These are phyloP conservation scores for Nothocercus julius DNA, from an alignment of 2,113 vertebrate genomes.

Conservation along the genomic window DNA sequence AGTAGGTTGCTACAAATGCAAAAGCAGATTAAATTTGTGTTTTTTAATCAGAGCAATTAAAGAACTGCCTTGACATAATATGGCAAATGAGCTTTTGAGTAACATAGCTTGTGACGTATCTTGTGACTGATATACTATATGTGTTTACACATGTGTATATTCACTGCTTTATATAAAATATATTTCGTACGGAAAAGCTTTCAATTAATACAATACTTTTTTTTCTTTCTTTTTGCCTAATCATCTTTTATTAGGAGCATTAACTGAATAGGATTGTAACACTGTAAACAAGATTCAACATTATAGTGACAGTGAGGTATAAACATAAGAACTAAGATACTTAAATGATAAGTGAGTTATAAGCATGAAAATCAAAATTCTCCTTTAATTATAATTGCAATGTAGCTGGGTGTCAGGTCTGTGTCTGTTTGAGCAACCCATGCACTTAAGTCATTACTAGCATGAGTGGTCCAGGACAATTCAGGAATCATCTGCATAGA, in stretches of 20 bases:
- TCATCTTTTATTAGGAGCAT: not conserved
- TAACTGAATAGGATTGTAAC: not conserved
- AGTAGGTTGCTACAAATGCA: not conserved
- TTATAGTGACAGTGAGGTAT: not conserved
- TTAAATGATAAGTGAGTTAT: not conserved
- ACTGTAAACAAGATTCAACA: not conserved
- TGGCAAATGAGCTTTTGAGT: not conserved
- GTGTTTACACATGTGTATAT: not conserved
- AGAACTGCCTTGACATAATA: not conserved
- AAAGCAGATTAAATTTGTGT: not conserved
- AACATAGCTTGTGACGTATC: not conserved
- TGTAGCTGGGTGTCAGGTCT: not conserved
- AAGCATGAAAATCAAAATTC: not conserved
- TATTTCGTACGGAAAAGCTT: not conserved
- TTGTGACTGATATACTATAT: not conserved
- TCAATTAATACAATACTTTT: not conserved
- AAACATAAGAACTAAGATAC: not conserved
- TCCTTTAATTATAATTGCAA: not conserved
- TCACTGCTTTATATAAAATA: not conserved
- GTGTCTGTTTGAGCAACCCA: not conserved
- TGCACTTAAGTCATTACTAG: not conserved
- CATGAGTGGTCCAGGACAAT: not conserved
- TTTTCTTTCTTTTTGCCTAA: not conserved
- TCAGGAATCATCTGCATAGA: not conserved
- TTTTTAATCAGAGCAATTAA: not conserved